Base-by-base conservation (phyloP, 2,888 invertebrate species). In the Phasia obesa region DNA sequence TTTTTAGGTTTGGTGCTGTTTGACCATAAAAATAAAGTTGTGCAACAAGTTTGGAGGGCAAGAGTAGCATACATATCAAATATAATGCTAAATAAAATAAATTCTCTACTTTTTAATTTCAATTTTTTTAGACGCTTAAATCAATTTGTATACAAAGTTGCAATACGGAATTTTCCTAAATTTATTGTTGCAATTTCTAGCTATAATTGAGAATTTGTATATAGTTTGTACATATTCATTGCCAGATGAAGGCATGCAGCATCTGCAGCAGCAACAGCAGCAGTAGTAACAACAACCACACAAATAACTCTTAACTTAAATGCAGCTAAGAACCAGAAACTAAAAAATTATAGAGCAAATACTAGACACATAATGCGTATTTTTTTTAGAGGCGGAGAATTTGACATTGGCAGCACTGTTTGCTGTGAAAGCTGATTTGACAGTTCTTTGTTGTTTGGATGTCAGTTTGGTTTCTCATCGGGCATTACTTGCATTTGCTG, bases 111-210 rank as follows among this genome's bases (percentile, higher is more conserved):
- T 59, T 64, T 69, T 70, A 47, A 47, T 74, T 70, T 38, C 6
- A 21, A 7, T 53, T 5, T 5, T 47, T 59, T 59, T 25, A 35
- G 65, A 53, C 57, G 15, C 53, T 70, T 70, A 62, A 78, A 77
- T 78, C 73, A 73, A 82, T 82, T 82, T 82, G 70, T 73, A 57
- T 62, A 82, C 82, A 82, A 78, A 79, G 83, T 75, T 79, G 74
- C 74, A 65, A 59, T 55, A 59, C 42, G 64, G 69, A 78, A 77
- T 73, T 69, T 73, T 73, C 31, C 55, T 35, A 73, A 47, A 76
- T 77, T 80, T 79, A 73, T 80, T 84, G 62, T 77, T 76, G 73
- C 77, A 73, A 73, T 69, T 81, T 81, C 57, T 38, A 69, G 62
- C 81, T 51, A 64, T 73, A 84, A 81, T 79, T 84, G 84, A 80